Conservation (phyloP, 2,797 vertebrate species). For the Gallirallus australis region DNA sequence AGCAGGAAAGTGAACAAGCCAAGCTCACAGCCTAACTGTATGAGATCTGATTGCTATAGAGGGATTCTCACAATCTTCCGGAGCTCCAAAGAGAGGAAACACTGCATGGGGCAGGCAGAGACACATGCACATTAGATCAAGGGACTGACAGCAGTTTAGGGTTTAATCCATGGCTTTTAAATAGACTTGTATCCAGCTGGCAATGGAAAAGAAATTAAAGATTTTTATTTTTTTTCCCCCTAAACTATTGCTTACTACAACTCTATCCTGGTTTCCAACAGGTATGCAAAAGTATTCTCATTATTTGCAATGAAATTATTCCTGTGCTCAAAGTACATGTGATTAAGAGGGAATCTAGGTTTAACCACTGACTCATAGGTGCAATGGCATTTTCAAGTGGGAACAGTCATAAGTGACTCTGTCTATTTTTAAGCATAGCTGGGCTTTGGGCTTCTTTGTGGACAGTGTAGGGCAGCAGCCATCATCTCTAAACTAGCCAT, state of each 20-base stretch:
- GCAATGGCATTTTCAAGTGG: neutral
- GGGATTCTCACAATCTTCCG: neutral
- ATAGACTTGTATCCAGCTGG: neutral
- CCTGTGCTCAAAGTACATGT: neutral
- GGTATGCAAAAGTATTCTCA: neutral
- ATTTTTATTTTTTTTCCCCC: neutral
- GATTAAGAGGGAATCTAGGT: neutral
- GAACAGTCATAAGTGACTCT: neutral
- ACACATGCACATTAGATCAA: fast-evolving
- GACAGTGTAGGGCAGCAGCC: neutral
- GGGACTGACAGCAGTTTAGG: neutral
- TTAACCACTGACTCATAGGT: neutral
- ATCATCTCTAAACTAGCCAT: neutral
- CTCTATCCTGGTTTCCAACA: neutral
- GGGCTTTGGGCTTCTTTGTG: neutral
- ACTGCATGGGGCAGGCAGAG: neutral
- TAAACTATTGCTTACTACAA: neutral
- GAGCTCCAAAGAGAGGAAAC: fast-evolving
- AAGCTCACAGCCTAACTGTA: neutral
- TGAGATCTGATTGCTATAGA: neutral
- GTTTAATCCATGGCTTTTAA: neutral
- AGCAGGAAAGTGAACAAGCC: neutral
- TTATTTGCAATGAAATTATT: neutral
- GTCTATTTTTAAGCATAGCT: neutral
- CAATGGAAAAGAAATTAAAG: neutral